Evolutionary conservation across 1,140 invertebrate species (phyloP).

Genomic region (Pseudobourletiella spinata): DNA sequence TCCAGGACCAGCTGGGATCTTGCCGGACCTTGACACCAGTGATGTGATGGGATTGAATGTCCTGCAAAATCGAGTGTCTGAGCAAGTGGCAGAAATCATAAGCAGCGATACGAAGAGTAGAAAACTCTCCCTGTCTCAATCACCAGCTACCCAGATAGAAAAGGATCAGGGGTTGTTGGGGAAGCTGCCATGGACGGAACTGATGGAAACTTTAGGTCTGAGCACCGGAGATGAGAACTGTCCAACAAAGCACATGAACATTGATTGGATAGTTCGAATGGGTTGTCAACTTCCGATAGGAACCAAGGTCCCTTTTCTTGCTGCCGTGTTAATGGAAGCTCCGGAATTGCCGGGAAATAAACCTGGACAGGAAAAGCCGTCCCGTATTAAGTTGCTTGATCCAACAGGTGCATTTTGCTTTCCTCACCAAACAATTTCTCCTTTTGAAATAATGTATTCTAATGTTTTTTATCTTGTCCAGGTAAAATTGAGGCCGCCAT

Average conservation of each 20-base stretch:
- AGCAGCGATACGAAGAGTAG: not conserved
- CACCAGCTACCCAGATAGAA: not conserved
- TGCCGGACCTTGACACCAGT: slow-evolving; percentile 3
- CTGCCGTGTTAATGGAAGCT: slow-evolving; percentile 15
- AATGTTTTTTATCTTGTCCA: not conserved
- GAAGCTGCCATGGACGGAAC: slow-evolving; percentile 11
- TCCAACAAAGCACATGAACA: slow-evolving; percentile 15
- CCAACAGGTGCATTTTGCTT: slow-evolving; percentile 9
- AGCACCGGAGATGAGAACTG: not conserved
- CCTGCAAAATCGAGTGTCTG: not conserved
- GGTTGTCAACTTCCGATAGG: not conserved
- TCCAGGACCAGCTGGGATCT: slow-evolving; percentile 21
- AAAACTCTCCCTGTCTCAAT: not conserved
- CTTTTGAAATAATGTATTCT: not conserved
- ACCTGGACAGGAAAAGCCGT: not conserved
- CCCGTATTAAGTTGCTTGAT: slow-evolving; percentile 11
- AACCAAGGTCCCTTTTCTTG: slow-evolving; percentile 20
- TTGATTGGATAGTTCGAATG: slow-evolving; percentile 19
- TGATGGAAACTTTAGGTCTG: not conserved
- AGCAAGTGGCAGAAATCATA: not conserved
- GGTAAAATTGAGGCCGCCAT: slow-evolving; percentile 16
- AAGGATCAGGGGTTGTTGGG: not conserved
- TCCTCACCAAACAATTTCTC: no score
- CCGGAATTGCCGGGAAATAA: slow-evolving; percentile 1
- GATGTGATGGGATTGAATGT: not conserved